These are phyloP conservation scores for Pseudochirops corinnae DNA, from an alignment of 2,797 vertebrate genomes.

Conservation along the genomic window DNA sequence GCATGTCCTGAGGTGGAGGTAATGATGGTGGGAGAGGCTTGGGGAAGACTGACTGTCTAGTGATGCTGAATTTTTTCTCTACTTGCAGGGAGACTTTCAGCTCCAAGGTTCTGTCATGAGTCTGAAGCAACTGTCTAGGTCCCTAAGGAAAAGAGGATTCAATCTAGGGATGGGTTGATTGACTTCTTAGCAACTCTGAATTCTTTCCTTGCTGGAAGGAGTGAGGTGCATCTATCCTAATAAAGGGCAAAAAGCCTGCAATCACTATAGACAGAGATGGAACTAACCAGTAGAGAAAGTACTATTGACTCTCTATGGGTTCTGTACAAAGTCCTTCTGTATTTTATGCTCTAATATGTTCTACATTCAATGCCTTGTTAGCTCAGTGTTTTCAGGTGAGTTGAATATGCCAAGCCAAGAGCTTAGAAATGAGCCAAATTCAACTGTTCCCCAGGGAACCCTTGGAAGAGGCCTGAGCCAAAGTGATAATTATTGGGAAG, in stretches of 20 bases:
- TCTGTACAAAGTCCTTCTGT: neutral
- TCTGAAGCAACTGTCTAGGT: neutral
- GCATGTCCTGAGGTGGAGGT: neutral
- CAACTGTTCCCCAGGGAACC: neutral
- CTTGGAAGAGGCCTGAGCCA: neutral
- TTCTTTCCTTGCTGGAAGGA: neutral
- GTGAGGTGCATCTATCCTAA: neutral
- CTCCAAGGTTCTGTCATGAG: neutral
- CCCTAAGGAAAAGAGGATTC: neutral
- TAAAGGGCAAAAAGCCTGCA: neutral
- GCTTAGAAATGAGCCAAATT: neutral
- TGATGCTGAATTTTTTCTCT: neutral
- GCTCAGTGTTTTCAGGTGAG: neutral
- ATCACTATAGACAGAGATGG: neutral
- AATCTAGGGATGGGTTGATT: neutral
- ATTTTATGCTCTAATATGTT: neutral
- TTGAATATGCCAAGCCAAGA: neutral
- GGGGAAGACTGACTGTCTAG: neutral
- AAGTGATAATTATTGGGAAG: neutral
- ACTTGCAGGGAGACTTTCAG: neutral
- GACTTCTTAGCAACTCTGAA: neutral
- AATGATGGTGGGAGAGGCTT: neutral
- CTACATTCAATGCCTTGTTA: neutral
- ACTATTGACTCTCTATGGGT: neutral
- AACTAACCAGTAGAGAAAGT: neutral